Evolutionary conservation across 2,797 vertebrate species (phyloP), one percentile per base, ranked within the genome.

Genomic region (Danio tinwini): DNA sequence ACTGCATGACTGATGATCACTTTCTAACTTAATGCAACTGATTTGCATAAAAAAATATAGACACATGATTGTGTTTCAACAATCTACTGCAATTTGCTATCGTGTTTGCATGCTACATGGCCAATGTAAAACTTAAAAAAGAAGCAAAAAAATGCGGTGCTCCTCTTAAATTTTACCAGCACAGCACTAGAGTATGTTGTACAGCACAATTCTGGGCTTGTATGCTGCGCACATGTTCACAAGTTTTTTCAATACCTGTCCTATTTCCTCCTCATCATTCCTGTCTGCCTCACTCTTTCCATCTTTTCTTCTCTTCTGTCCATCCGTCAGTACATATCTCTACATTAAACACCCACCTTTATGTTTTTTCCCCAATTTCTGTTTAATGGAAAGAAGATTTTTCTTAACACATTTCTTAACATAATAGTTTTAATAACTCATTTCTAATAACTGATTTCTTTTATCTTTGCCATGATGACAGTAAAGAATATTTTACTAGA

Each of bases 261-360:
- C 56, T 59, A 14, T n/a, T 58, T 64, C 56, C 61, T 42, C 52
- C 6, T 8, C 13, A 44, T 49, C 37, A n/a, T 21, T 75, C 59
- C 73, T 53, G 59, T 74, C 62, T 59, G 42, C 19, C 45, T 74
- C 61, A 17, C 42, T 80, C 53, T 44, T 61, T 78, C 65, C 56
- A 1, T 49, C 53, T 64, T 71, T 56, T 78, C 44, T 29, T 19
- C 12, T 63, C 13, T 9, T 63, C 8, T 50, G 12, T n/a, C 13
- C 42, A 29, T 58, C 65, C 50, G 21, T 74, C 71, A 69, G 67
- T 69, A 49, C 29, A 69, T 52, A 12, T 50, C 17, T 63, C 10
- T 21, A 52, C 7, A 40, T 21, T 21, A 74, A 16, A 80, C 71
- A 44, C 13, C 47, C 42, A 56, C 29, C 1, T 29, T 29, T n/a